Evolutionary conservation across 2,113 vertebrate genomes (phyloP).

Genomic region (Hemichromis elongatus): DNA sequence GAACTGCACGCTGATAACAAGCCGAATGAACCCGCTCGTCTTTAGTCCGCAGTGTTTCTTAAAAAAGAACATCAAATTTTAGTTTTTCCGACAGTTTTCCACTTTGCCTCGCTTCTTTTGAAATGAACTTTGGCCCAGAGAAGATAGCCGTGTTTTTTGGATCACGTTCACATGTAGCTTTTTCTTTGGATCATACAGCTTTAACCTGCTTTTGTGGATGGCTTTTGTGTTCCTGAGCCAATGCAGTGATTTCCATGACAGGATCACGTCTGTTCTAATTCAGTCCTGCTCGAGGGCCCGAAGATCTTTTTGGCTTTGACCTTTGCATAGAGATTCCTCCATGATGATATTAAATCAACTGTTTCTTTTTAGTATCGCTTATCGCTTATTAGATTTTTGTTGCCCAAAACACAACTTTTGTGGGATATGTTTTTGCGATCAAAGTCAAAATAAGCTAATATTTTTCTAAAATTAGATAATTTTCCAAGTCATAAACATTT

Average conservation of each 20-base stretch:
- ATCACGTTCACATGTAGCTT: not conserved
- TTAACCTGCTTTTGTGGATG: not conserved
- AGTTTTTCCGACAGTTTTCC: not conserved
- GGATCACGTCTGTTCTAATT: not conserved
- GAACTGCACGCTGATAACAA: not conserved
- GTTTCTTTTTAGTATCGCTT: not conserved
- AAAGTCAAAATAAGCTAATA: not conserved
- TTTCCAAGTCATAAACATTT: not conserved
- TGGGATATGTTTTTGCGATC: not conserved
- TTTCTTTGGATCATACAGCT: not conserved
- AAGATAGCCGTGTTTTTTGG: not conserved
- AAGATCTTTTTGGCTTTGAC: not conserved
- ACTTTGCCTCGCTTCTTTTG: not conserved
- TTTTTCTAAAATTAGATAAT: not conserved
- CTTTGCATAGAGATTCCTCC: not conserved
- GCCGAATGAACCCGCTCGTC: not conserved
- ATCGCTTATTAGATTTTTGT: not conserved
- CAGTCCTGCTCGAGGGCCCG: not conserved
- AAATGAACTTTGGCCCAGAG: not conserved
- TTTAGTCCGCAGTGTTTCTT: not conserved
- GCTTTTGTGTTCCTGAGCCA: not conserved
- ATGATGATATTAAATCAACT: not conserved
- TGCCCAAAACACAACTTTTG: not conserved
- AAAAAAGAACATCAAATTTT: not conserved
- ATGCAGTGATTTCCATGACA: not conserved